Conservation (phyloP, 2,113 vertebrate genomes). For the Lycocorax pyrrhopterus region DNA sequence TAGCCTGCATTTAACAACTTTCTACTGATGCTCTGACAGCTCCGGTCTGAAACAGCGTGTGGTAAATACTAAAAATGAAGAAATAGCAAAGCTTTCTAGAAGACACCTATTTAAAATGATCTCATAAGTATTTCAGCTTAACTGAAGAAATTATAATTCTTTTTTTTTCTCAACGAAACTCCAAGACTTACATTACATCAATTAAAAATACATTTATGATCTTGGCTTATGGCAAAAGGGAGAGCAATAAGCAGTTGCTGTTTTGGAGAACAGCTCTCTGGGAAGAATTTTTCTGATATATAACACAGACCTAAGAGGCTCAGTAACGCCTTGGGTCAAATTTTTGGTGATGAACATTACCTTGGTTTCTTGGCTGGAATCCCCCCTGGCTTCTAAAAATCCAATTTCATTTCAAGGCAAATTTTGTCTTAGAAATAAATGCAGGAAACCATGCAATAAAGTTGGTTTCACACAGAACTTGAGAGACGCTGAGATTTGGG, state of each 20-base stretch:
- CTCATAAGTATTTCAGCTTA: not conserved
- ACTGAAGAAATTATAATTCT: not conserved
- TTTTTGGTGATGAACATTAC: not conserved
- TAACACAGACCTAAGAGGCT: not conserved
- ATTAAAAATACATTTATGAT: constrained; percentile 19
- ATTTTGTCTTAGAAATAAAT: not conserved
- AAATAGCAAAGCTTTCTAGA: not conserved
- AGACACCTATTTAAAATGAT: not conserved
- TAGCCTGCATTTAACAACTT: not conserved
- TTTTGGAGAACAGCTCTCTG: not conserved
- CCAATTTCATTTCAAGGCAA: not conserved
- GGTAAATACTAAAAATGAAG: not conserved
- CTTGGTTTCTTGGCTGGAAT: not conserved
- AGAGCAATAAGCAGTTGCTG: not conserved
- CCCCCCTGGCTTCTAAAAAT: not conserved
- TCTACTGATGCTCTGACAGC: not conserved
- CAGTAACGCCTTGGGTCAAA: not conserved
- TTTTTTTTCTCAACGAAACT: not conserved
- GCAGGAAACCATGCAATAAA: not conserved
- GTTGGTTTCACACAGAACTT: not conserved
- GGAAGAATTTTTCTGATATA: not conserved
- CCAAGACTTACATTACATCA: not conserved
- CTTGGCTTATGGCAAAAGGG: not conserved
- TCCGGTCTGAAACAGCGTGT: not conserved
- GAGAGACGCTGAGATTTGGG: not conserved